Conservation (phyloP, 2,888 invertebrate species). For the Oxystoma pomonae region DNA sequence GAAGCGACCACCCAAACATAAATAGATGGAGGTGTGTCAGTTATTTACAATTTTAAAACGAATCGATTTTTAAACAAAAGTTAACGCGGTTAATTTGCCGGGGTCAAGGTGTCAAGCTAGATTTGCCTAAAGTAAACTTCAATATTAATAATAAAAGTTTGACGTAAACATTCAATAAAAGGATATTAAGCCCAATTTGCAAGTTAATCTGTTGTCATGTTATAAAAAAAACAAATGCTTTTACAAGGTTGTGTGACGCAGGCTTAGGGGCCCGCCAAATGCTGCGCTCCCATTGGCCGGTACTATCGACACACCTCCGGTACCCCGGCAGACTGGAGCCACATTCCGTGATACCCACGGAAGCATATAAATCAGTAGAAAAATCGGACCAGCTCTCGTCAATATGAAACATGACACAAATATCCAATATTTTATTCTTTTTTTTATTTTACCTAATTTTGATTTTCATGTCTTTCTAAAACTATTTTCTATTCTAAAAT, state of each 20-base stretch:
- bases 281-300: background rate
- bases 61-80: background rate
- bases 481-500: no score
- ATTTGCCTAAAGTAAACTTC: conserved; percentile 3
- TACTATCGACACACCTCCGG: background rate
- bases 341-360: conserved; percentile 10
- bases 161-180: conserved; percentile 21
- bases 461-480: no score
- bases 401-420: no score
- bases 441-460: no score
- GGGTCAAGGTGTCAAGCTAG: background rate
- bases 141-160: conserved; percentile 3
- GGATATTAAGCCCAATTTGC: conserved; percentile 14
- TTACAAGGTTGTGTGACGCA: background rate
- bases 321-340: conserved; percentile 21
- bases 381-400: no score
- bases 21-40: background rate
- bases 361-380: background rate
- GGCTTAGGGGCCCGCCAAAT: background rate
- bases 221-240: conserved; percentile 2
- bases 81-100: background rate
- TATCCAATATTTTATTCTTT: no score
- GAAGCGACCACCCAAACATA: no score
- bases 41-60: background rate
- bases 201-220: conserved; percentile 15